Evolutionary conservation across 2,888 invertebrate species (phyloP).

Genomic region (Folsomia manolachei): DNA sequence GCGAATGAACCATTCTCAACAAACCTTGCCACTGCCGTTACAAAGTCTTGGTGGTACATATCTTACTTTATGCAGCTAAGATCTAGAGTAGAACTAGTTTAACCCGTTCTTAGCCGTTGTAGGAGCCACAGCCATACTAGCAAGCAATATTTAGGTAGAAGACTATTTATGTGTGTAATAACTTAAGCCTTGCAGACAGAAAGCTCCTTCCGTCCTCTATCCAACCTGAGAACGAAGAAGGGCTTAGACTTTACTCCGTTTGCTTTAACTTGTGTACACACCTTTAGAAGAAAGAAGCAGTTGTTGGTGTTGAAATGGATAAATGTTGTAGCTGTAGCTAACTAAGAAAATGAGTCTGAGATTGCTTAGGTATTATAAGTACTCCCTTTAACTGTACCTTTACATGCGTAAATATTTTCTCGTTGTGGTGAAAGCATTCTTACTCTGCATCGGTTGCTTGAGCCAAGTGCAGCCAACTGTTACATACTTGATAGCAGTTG

Average conservation of each 20-base stretch:
- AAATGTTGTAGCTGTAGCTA: not conserved
- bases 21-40: not conserved
- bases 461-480: no score
- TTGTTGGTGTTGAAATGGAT: not conserved
- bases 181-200: slow-evolving; percentile 1
- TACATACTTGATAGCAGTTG: no score
- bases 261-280: no score
- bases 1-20: not conserved
- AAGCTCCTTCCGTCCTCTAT: not conserved
- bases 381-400: no score
- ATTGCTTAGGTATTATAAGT: no score
- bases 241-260: no score
- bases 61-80: not conserved
- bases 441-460: no score
- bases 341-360: no score
- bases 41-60: not conserved
- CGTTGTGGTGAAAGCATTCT: no score
- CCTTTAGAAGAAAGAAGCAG: not conserved
- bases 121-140: not conserved
- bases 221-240: not conserved
- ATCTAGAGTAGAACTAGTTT: no score
- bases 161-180: slow-evolving; percentile 9
- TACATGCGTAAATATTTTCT: no score
- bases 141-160: no score
- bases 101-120: not conserved